A percentile compares a stretch with the other conserved stretches of the same genome.
phyloP scores from a whole-genome alignment of 2,797 vertebrate species.

The Chelon auratus region DNA sequence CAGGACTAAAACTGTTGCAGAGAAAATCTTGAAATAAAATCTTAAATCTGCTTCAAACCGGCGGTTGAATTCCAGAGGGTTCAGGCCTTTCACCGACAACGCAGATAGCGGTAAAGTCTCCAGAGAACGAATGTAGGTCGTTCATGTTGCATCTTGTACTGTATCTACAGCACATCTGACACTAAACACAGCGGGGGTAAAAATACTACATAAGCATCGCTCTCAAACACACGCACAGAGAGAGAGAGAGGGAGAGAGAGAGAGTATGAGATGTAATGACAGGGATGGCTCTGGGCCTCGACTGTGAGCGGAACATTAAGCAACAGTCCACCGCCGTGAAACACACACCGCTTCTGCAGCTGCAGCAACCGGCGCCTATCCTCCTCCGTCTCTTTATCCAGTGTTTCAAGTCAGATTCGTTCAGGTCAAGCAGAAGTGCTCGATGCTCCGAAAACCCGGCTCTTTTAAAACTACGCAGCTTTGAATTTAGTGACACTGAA shows the following conservation, averaged over 20 bases:
- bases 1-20: too few relatives aligned
- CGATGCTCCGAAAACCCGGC: neutral
- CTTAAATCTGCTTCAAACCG: too few relatives aligned
- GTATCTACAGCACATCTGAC: neutral
- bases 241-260: conserved; percentile 10
- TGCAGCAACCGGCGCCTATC: conserved; percentile 40
- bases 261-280: conserved; percentile 38
- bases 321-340: conserved; percentile 58
- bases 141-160: neutral
- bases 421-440: conserved; percentile 11
- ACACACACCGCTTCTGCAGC: conserved; percentile 56
- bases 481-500: neutral
- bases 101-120: neutral
- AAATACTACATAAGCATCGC: neutral
- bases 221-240: conserved; percentile 29
- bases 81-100: too few relatives aligned
- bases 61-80: too few relatives aligned
- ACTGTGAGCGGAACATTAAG: conserved; percentile 68
- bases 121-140: neutral
- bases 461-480: conserved; percentile 19
- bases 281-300: conserved; percentile 39
- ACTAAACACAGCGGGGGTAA: too few relatives aligned
- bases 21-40: too few relatives aligned
- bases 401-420: conserved; percentile 4
- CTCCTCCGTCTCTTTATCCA: conserved; percentile 1